phyloP scores from a whole-genome alignment of 1,140 invertebrate species.

The Panagrolaimus sp. region DNA sequence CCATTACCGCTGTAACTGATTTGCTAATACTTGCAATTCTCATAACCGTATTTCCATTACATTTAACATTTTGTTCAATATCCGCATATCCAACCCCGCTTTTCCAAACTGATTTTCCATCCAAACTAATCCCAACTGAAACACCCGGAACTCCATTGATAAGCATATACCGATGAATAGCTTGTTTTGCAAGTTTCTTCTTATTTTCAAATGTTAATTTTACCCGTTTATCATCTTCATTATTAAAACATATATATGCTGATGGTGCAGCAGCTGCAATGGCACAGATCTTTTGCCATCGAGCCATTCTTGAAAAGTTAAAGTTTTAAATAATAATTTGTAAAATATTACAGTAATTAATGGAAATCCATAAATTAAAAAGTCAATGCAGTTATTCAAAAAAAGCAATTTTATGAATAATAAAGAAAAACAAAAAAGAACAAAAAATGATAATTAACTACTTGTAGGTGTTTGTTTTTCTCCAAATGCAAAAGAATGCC shows the following conservation, averaged over 20 bases:
- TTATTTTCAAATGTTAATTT: background rate
- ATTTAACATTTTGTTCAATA: slow-evolving; percentile 64
- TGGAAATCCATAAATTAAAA: background rate
- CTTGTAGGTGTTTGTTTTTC: background rate
- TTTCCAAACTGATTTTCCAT: slow-evolving; percentile 63
- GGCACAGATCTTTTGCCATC: background rate
- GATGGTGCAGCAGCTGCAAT: background rate
- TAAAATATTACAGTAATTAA: no score
- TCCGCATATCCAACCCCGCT: slow-evolving; percentile 65
- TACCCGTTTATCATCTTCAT: background rate
- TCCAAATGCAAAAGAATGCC: background rate
- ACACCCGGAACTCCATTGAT: slow-evolving; percentile 60
- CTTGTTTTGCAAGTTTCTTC: background rate
- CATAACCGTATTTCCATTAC: slow-evolving; percentile 63
- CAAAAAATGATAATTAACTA: no score
- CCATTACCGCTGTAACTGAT: slow-evolving; percentile 63
- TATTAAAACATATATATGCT: background rate
- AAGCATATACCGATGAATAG: slow-evolving; percentile 8
- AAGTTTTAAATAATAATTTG: no score
- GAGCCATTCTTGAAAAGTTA: background rate
- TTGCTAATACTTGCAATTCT: slow-evolving; percentile 68
- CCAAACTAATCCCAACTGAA: slow-evolving; percentile 63
- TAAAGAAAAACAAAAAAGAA: background rate
- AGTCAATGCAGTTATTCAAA: background rate
- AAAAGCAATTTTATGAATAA: background rate